A percentile compares a stretch with the other conserved stretches of the same genome.
phyloP scores from a whole-genome alignment of 1,140 invertebrate genomes.

The Drosophila ercepeae region DNA sequence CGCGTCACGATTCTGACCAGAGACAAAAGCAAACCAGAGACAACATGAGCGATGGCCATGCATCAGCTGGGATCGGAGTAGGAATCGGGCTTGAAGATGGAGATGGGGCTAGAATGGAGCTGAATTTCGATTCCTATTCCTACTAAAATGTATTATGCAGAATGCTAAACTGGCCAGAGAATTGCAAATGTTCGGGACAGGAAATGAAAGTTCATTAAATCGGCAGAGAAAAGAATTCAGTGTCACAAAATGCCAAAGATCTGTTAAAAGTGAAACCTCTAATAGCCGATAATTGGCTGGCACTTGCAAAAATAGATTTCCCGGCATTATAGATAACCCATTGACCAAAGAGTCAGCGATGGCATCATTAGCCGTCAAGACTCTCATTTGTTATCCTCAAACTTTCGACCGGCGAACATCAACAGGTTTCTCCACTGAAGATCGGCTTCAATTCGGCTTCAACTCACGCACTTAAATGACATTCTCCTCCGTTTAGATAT shows the following conservation, averaged over 20 bases:
- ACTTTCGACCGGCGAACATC: constrained; percentile 40
- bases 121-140: constrained; percentile 43
- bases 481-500: constrained; percentile 38
- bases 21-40: constrained; percentile 19
- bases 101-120: constrained; percentile 16
- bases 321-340: constrained; percentile 24
- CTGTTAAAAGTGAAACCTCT: constrained; percentile 67
- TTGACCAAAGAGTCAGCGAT: constrained; percentile 15
- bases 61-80: constrained; percentile 44
- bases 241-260: constrained; percentile 22
- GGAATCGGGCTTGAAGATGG: constrained; percentile 9
- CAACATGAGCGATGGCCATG: constrained; percentile 57
- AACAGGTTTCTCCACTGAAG: constrained; percentile 25
- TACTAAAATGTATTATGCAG: constrained; percentile 29
- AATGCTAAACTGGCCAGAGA: constrained; percentile 10
- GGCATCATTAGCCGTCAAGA: constrained; percentile 51
- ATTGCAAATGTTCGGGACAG: constrained; percentile 33
- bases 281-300: constrained; percentile 54
- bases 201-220: constrained; percentile 60
- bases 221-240: constrained; percentile 13
- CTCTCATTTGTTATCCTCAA: constrained; percentile 54
- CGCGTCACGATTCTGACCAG: constrained; percentile 69
- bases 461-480: constrained; percentile 51
- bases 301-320: constrained; percentile 32
- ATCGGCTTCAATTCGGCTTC: constrained; percentile 23